phyloP scores from a whole-genome alignment of 2,888 invertebrate species.

The Cerceris ruficornis region DNA sequence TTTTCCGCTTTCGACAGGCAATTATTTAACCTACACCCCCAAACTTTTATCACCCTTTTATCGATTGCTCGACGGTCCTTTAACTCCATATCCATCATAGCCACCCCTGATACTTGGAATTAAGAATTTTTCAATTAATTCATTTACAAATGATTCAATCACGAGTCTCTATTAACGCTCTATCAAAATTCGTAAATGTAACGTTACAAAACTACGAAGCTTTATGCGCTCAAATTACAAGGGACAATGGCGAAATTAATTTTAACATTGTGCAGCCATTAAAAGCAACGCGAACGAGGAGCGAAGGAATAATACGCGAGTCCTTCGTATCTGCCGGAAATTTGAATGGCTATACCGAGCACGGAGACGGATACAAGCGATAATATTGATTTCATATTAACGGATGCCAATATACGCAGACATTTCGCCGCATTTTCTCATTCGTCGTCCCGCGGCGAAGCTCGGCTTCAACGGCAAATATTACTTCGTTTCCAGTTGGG shows the following conservation, averaged over 20 bases:
- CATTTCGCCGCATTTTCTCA: slow-evolving; percentile 47
- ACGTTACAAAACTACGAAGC: too few species aligned
- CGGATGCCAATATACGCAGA: slow-evolving; percentile 51
- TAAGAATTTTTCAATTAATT: too few species aligned
- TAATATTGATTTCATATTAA: slow-evolving; percentile 64
- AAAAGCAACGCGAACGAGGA: neutral
- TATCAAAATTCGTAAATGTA: too few species aligned
- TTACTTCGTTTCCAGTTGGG: slow-evolving; percentile 58
- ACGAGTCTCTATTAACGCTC: too few species aligned
- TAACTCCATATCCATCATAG: too few species aligned
- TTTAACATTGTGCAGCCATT: neutral
- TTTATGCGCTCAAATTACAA: too few species aligned
- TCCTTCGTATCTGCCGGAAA: slow-evolving; percentile 17
- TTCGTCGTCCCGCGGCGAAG: slow-evolving; percentile 41
- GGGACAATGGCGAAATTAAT: slow-evolving; percentile 5
- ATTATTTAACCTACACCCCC: too few species aligned
- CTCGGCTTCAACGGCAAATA: slow-evolving; percentile 58
- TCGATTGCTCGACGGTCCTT: too few species aligned
- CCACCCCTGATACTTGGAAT: too few species aligned
- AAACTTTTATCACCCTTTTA: too few species aligned
- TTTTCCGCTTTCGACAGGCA: too few species aligned
- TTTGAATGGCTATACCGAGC: slow-evolving; percentile 15
- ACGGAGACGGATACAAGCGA: slow-evolving; percentile 41
- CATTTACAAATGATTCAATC: too few species aligned
- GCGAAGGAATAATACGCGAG: slow-evolving; percentile 2